These are phyloP conservation scores for Brachionus plicatilis DNA, from an alignment of 1,140 invertebrate species.

Conservation along the genomic window DNA sequence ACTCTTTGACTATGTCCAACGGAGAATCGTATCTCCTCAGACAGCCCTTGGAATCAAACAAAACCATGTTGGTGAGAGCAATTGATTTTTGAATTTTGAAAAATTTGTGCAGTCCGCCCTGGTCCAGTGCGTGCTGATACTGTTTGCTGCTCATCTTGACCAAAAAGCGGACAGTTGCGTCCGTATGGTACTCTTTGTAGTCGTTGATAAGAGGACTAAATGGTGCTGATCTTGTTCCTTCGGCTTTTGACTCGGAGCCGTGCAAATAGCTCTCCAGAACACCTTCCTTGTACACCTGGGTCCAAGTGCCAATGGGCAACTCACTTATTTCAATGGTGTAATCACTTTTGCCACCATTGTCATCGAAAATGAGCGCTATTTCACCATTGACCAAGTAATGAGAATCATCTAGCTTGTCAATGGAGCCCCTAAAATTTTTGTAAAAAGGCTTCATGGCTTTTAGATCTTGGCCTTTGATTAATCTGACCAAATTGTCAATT, in stretches of 20 bases:
- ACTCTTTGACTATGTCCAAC: conserved; percentile 75
- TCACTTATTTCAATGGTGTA: conserved; percentile 87
- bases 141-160: conserved; percentile 74
- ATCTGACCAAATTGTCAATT: conserved; percentile 71
- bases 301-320: conserved; percentile 87
- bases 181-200: conserved; percentile 79
- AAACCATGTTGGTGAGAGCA: conserved; percentile 78
- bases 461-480: conserved; percentile 77
- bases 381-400: conserved; percentile 77
- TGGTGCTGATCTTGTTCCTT: not conserved
- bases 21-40: conserved; percentile 73
- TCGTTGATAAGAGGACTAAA: conserved; percentile 1
- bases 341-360: conserved; percentile 45
- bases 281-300: conserved; percentile 89
- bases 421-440: conserved; percentile 80
- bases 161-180: conserved; percentile 84
- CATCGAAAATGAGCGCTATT: conserved; percentile 70
- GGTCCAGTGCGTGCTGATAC: conserved; percentile 67
- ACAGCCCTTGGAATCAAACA: conserved; percentile 83
- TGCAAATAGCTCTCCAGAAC: conserved; percentile 77
- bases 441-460: conserved; percentile 72
- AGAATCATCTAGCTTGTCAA: conserved; percentile 69
- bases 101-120: conserved; percentile 80
- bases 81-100: conserved; percentile 84
- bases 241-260: not conserved